Percentiles rank a stretch among this genome's conserved stretches.
phyloP scores from a whole-genome alignment of 2,113 vertebrate genomes.

The Eptesicus fuscus region DNA sequence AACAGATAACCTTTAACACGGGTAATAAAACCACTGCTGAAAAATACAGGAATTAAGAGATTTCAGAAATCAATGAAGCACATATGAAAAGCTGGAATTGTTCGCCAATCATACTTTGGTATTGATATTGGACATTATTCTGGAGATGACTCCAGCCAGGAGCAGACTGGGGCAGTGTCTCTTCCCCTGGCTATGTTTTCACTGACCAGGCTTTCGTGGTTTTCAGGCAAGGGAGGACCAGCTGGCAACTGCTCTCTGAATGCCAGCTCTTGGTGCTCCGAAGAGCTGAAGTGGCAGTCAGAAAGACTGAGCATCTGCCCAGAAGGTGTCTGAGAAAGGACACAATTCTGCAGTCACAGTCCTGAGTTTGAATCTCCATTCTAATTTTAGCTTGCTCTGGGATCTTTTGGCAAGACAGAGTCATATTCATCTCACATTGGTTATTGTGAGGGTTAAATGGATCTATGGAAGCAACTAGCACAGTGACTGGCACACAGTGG shows the following conservation, averaged over 20 bases:
- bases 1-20: conserved; percentile 26
- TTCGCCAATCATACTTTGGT: background rate
- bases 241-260: background rate
- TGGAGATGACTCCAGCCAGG: background rate
- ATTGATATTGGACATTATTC: background rate
- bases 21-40: background rate
- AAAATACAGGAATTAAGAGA: conserved; percentile 40
- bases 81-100: background rate
- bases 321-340: background rate
- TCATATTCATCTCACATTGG: background rate
- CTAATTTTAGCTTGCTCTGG: background rate
- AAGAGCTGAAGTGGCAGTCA: background rate
- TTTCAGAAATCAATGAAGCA: conserved; percentile 39
- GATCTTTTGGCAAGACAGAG: background rate
- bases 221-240: background rate
- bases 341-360: background rate
- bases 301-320: background rate
- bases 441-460: background rate
- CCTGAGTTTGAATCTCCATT: background rate
- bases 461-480: background rate
- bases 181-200: background rate
- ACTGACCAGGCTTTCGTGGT: background rate
- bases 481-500: background rate
- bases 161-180: background rate
- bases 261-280: background rate